A percentile compares a stretch with the other conserved stretches of the same genome.
These are phyloP conservation scores for Gibbula magus DNA, from an alignment of 2,888 invertebrate species.

Conservation along the genomic window DNA sequence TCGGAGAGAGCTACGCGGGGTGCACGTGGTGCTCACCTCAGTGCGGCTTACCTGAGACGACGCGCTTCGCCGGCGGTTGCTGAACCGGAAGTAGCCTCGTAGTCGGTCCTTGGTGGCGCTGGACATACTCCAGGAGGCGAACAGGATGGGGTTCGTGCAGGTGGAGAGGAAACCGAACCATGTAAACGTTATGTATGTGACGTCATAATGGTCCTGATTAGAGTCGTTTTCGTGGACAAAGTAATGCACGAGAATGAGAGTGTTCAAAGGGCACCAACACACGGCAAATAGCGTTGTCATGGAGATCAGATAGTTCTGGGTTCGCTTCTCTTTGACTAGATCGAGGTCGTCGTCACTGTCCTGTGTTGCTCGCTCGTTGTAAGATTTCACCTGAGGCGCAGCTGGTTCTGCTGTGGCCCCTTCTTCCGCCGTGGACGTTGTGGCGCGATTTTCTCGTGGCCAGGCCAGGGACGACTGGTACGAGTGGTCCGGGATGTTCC, in stretches of 20 bases:
- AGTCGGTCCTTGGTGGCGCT: constrained; percentile 67
- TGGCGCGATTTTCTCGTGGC: constrained; percentile 5
- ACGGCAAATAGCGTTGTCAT: constrained; percentile 83
- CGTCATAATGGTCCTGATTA: constrained; percentile 82
- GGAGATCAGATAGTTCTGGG: constrained; percentile 82
- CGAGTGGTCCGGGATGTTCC: constrained; percentile 3
- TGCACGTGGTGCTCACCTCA: background rate
- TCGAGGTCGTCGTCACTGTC: constrained; percentile 71
- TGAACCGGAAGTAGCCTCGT: constrained; percentile 70
- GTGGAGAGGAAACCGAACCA: constrained; percentile 84
- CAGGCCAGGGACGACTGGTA: constrained; percentile 1
- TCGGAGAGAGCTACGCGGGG: background rate
- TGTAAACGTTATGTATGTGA: constrained; percentile 82
- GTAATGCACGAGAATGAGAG: constrained; percentile 80
- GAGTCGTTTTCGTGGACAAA: constrained; percentile 83
- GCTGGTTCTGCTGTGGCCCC: background rate
- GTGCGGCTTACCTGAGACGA: constrained; percentile 37
- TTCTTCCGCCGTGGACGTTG: constrained; percentile 22
- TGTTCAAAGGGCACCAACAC: constrained; percentile 83
- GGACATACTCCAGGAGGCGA: constrained; percentile 80
- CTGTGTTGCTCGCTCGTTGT: constrained; percentile 51
- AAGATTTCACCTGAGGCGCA: constrained; percentile 28
- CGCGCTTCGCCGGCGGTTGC: constrained; percentile 53
- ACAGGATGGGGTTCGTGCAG: constrained; percentile 82
- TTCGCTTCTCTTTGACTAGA: constrained; percentile 80